A percentile compares a stretch with the other conserved stretches of the same genome.
Conservation (phyloP, 2,888 invertebrate species). For the Orchesella flavescens region DNA sequence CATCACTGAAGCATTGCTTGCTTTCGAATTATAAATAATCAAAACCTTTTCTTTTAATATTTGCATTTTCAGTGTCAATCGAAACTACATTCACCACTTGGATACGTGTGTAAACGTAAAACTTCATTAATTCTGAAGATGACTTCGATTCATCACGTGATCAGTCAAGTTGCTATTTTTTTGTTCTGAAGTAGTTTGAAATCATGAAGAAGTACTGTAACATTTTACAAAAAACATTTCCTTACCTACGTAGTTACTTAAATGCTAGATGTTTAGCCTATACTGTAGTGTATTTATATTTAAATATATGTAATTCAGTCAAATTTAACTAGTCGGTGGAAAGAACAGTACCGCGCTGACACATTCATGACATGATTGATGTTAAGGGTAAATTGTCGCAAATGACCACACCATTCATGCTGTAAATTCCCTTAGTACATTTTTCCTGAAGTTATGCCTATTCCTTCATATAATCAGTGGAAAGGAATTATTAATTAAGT, state of each 20-base stretch:
- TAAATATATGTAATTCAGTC: slow-evolving; percentile 59
- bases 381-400: slow-evolving; percentile 17
- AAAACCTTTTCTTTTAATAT: slow-evolving; percentile 1
- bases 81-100: neutral
- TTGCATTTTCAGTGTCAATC: slow-evolving; percentile 26
- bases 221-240: slow-evolving; percentile 33
- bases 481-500: slow-evolving; percentile 40
- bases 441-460: slow-evolving; percentile 53
- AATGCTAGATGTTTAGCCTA: neutral
- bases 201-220: slow-evolving; percentile 3
- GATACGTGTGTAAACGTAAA: slow-evolving; percentile 11
- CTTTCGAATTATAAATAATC: neutral
- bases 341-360: slow-evolving; percentile 42
- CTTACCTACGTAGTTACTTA: slow-evolving; percentile 23
- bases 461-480: slow-evolving; percentile 43
- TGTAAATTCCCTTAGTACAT: slow-evolving; percentile 35
- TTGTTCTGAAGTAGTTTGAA: slow-evolving; percentile 30
- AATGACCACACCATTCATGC: slow-evolving; percentile 20
- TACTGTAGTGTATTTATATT: slow-evolving; percentile 14
- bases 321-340: slow-evolving; percentile 62
- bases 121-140: slow-evolving; percentile 29
- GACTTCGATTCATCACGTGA: slow-evolving; percentile 22
- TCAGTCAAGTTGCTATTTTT: slow-evolving; percentile 47
- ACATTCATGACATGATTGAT: neutral
- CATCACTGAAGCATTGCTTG: slow-evolving; percentile 5